Base-by-base conservation (phyloP, 2,888 invertebrate genomes). In the Zhengitettix transpicula region DNA sequence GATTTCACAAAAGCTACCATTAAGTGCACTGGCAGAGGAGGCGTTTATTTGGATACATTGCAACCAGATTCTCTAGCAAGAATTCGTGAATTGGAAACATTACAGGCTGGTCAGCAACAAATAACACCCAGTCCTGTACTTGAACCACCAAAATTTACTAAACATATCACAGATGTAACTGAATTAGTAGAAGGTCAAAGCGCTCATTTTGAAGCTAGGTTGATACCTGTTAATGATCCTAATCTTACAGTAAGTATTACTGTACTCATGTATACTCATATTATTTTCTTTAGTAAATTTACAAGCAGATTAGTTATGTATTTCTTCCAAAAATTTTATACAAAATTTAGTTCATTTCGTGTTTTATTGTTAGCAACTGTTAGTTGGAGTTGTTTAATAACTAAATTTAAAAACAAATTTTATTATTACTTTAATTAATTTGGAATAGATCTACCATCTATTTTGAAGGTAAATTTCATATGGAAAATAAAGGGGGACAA, bases 221-320 rank as follows among this genome's bases (percentile, higher is more conserved):
- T 98, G 57, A 87, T 90, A 40, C 99, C 99, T 0, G 84, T 95
- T 40, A 91, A 89, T 61, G 98, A 98, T 77, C 96, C 97, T 8
- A 90, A 93, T 67, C 80, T 97, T 64, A 86, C 85, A 66, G 93
- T 77, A 60, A 65, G 68, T 63, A 28, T 28, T 28, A 53, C 10
- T 54, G n/a, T 52, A 28, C 3, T 15, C 1, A 40, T 12, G 15
- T 10, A 58, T 47, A 47, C n/a, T 47, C n/a, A 40, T n/a, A 57
- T 57, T 57, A 12, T 12, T 28, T n/a, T 5, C 28, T 28, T 28
- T 28, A 28, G 2, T 28, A 28, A 28, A 28, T 2, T 28, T 28
- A 28, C 28, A 28, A 28, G 7, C 28, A 28, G 2, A 28, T 28
- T 5, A 7, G 28, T 28, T 28, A 28, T 28, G 28, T 28, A 28